A percentile compares a stretch with the other conserved stretches of the same genome.
phyloP scores from a whole-genome alignment of 2,113 vertebrate species.

The Cephalopholis sonnerati region DNA sequence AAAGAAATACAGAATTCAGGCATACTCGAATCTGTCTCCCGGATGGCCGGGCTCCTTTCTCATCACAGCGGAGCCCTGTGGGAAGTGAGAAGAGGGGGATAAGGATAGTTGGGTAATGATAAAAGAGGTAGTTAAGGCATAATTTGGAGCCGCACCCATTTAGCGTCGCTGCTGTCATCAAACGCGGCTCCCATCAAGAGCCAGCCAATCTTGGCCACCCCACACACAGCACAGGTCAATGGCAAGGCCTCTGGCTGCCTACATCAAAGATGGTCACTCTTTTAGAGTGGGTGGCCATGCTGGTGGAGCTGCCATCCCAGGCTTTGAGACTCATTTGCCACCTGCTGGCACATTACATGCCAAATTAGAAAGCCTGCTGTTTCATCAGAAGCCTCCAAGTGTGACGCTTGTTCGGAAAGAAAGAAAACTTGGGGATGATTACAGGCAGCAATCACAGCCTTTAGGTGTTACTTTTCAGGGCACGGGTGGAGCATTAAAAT shows the following conservation, averaged over 20 bases:
- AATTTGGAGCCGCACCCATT: constrained; percentile 65
- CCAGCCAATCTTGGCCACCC: constrained; percentile 44
- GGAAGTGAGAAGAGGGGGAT: constrained; percentile 54
- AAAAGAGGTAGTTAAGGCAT: constrained; percentile 70
- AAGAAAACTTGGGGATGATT: constrained; percentile 57
- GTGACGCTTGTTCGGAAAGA: constrained; percentile 45
- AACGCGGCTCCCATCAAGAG: constrained; percentile 59
- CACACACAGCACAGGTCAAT: constrained; percentile 68
- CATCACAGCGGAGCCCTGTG: constrained; percentile 52
- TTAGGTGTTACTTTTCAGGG: constrained; percentile 32
- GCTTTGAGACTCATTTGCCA: constrained; percentile 74
- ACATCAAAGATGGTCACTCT: constrained; percentile 67
- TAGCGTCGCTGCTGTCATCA: constrained; percentile 64
- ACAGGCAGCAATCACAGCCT: constrained; percentile 56
- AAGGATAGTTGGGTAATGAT: constrained; percentile 74
- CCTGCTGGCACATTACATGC: constrained; percentile 75
- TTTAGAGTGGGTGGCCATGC: constrained; percentile 69
- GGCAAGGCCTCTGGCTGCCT: constrained; percentile 51
- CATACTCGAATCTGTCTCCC: constrained; percentile 24
- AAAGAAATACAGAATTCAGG: constrained; percentile 21
- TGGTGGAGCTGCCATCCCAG: constrained; percentile 59
- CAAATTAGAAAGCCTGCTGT: constrained; percentile 77
- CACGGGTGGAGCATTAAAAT: constrained; percentile 39
- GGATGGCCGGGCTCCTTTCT: constrained; percentile 48
- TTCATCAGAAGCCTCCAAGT: constrained; percentile 61